Evolutionary conservation across 2,888 invertebrate genomes (phyloP), one percentile per base, ranked within the genome.

Genomic region (Drosophila pullipes): DNA sequence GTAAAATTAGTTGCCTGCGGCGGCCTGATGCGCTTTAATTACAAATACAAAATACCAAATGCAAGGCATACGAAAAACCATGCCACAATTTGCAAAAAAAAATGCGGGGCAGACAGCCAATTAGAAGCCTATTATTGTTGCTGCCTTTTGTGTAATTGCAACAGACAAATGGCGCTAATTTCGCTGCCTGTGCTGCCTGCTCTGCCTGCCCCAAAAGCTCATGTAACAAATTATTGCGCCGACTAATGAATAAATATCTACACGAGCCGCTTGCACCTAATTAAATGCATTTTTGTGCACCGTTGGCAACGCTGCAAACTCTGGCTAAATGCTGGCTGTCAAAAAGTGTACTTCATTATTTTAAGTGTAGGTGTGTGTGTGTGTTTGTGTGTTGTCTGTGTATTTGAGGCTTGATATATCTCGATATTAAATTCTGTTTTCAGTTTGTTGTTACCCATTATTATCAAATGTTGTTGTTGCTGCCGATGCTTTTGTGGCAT

Each of bases 231-330:
- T 84, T 78, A 76, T 72, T 65, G 75, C 71, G 69, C 54, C 69
- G 65, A 78, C 85, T 86, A 85, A 85, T 84, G 84, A 84, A 84
- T 85, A 83, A 85, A 85, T 83, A 83, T 83, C 69, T 73, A 53
- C 69, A 65, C 44, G 47, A 35, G 60, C 31, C 39, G 50, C 50
- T 61, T 33, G 50, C 72, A 66, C 57, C 69, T 73, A 76, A 78
- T 79, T 78, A 78, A 78, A 69, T 69, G 64, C 73, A 78, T 69
- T 78, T 71, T 78, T 78, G 54, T 53, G 30, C 28, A 44, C 16
- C 31, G 47, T 22, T 39, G 49, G 57, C 62, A 62, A 55, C 28
- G 35, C 54, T 44, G 57, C 54, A 60, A 67, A 47, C 37, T 6
- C 28, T 50, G 22, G n/a, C 22, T 54, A 70, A 47, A 55, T 18